A percentile compares a stretch with the other conserved stretches of the same genome.
These are phyloP conservation scores for Acestrorhynchus altus DNA, from an alignment of 2,797 vertebrate genomes.

Conservation along the genomic window DNA sequence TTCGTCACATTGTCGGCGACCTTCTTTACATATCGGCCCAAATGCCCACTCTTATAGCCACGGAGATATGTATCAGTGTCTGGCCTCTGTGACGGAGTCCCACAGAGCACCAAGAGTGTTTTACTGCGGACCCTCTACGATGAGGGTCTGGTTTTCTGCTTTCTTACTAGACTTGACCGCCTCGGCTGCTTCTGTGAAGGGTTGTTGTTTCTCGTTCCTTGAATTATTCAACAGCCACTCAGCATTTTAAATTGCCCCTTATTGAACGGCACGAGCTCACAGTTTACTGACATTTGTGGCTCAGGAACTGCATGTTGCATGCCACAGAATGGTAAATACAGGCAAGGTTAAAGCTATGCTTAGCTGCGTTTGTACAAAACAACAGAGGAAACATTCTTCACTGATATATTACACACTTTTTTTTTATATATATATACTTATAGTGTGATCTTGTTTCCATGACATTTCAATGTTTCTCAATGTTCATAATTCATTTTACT, in stretches of 20 bases:
- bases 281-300: slow-evolving; percentile 33
- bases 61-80: neutral
- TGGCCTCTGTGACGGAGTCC: neutral
- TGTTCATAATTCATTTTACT: neutral
- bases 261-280: slow-evolving; percentile 39
- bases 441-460: neutral
- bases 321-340: slow-evolving; percentile 32
- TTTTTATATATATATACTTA: neutral
- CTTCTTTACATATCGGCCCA: neutral
- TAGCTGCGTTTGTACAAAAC: neutral
- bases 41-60: neutral
- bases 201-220: slow-evolving; percentile 39
- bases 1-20: neutral
- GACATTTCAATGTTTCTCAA: neutral
- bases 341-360: neutral
- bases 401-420: no score
- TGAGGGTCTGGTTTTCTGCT: neutral
- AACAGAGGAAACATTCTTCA: neutral
- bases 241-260: slow-evolving; percentile 53
- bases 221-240: slow-evolving; percentile 56
- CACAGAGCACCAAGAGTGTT: neutral
- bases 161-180: neutral
- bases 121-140: neutral
- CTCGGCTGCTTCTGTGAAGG: slow-evolving; percentile 23
- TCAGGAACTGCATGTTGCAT: slow-evolving; percentile 41